Base-by-base conservation (phyloP, 2,888 invertebrate genomes). In the Dorcus hopei region DNA sequence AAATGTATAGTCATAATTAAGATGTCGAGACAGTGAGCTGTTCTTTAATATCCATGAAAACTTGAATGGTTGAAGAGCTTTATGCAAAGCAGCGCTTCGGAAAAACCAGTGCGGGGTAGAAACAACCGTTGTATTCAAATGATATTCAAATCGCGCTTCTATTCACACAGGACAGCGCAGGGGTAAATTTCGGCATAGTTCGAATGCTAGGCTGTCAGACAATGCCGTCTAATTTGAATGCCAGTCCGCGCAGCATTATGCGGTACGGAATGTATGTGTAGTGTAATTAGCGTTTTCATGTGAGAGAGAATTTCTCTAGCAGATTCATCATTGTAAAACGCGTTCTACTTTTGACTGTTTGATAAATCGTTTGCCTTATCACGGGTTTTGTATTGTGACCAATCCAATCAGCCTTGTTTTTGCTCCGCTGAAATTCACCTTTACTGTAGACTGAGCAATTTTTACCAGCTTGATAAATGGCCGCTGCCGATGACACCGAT, bases 401-500 rank as follows among this genome's bases (percentile, higher is more conserved):
- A 19, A 45, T 45, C 45, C 45, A 45, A 45, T 45, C 45, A 45
- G 3, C 45, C 19, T 19, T 45, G 45, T 45, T 45, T 45, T 74
- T 74, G 73, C 73, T 74, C 71, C 74, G 70, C 68, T 72, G 74
- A 75, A 72, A 76, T 77, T 75, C 77, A 75, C 76, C 77, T 78
- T 78, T 76, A 74, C 77, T 71, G 73, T 74, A 77, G 75, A 77
- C 74, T 75, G 77, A 72, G 74, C 77, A 77, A 78, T 78, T 78
- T 78, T 79, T 78, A 75, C 74, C 68, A 69, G 61, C 71, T 74
- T 79, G 79, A 79, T 79, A 77, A 77, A 79, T 77, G 77, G 75
- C 71, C 72, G 66, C 76, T 78, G 78, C 77, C 72, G 77, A 78
- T 78, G 78, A 78, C 78, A 77, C 76, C 76, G 75, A 76, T 77